Base-by-base conservation (phyloP, 2,113 vertebrate species). In the Eonycteris spelaea region DNA sequence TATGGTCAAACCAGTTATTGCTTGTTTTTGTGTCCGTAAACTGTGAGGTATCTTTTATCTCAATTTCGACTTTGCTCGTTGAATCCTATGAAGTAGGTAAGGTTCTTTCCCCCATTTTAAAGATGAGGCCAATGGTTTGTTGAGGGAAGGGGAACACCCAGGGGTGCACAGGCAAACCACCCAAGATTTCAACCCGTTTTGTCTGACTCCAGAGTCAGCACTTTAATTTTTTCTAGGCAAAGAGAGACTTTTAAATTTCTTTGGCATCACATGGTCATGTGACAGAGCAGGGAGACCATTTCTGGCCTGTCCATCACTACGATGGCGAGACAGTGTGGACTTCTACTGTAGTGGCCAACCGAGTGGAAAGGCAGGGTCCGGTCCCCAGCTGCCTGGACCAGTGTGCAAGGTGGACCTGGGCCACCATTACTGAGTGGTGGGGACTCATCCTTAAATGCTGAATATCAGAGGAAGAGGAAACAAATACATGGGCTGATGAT, bases 301-400 rank as follows among this genome's bases (percentile, higher is more conserved):
- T 67, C 55, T 61, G n/a, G 22, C 45, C 61, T 78, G 57, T 7
- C 24, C 11, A 0, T 28, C 16, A 30, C 28, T 10, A 15, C 0
- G 0, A 14, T 0, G 1, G 74, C 30, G 19, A 14, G 11, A 24
- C 3, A 2, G 55, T 24, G 38, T 30, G 1, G 16, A 19, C 43
- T 55, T 57, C 43, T 3, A 35, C 57, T 26, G 1, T 38, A 10
- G 6, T 8, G 40, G 61, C 21, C 63, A 16, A 5, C 10, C 12
- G 19, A 6, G 19, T 33, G 53, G 75, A 53, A 63, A 63, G 53
- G 6, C n/a, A 38, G 35, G 59, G 61, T 33, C 67, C 6, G 0
- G 22, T 12, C 24, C 9, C 19, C 19, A 1, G 6, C 9, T 28
- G 15, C n/a, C 70, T n/a, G 30, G 77, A 11, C 48, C 38, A 14